Evolutionary conservation across 2,797 vertebrate species (phyloP).

Genomic region (Harpagifer antarcticus): DNA sequence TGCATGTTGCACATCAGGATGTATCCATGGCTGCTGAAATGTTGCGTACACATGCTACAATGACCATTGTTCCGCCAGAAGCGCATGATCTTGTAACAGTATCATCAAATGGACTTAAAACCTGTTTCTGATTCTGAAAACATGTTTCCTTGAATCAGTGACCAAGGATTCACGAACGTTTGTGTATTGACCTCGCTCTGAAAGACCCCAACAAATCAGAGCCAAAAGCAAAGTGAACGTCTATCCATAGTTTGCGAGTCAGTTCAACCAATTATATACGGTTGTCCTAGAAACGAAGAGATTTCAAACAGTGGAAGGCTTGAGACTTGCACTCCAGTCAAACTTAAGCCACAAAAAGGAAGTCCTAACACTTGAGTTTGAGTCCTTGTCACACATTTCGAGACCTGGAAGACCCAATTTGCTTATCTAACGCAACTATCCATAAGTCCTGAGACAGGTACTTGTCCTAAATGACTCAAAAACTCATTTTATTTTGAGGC

Average conservation of each 20-base stretch:
- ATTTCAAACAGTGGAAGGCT: slow-evolving; percentile 3
- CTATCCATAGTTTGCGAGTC: too few relatives aligned
- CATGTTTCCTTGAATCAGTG: not conserved
- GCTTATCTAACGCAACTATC: not conserved
- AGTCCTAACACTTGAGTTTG: too few relatives aligned
- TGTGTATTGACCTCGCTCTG: not conserved
- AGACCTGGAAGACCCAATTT: not conserved
- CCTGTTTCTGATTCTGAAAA: not conserved
- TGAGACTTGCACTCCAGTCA: not conserved
- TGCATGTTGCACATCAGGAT: slow-evolving; percentile 52
- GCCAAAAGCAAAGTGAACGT: not conserved
- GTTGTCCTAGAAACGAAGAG: not conserved
- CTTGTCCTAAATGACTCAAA: too few relatives aligned
- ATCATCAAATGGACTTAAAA: slow-evolving; percentile 13
- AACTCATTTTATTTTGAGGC: too few relatives aligned
- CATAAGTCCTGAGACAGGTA: not conserved
- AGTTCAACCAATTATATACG: not conserved
- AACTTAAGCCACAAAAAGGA: not conserved
- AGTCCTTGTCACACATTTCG: not conserved
- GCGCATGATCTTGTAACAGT: slow-evolving; percentile 4
- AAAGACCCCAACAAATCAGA: not conserved
- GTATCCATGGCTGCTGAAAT: slow-evolving; percentile 38
- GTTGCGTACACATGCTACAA: slow-evolving; percentile 10
- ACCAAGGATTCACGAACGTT: slow-evolving; percentile 1
- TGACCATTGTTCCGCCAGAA: slow-evolving; percentile 30